Conservation (phyloP, 2,888 invertebrate species). For the Lepidocyrtinus sp. region DNA sequence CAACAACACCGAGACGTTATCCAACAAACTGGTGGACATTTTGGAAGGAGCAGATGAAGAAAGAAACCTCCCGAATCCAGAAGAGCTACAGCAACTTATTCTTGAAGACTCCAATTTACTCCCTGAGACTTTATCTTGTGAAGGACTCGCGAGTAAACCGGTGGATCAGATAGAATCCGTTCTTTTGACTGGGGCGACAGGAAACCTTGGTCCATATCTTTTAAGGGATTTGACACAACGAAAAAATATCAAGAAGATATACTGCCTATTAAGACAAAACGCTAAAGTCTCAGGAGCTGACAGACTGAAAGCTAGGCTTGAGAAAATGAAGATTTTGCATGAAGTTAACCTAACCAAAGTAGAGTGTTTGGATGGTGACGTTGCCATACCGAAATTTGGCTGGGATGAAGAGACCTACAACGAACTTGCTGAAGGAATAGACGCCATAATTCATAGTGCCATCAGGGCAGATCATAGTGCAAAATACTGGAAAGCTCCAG, state of each 20-base stretch:
- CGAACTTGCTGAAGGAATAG: conserved; percentile 8
- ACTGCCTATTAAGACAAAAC: conserved; percentile 30
- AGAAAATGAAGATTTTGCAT: background rate
- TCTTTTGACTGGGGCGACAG: conserved; percentile 48
- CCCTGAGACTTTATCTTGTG: conserved; percentile 19
- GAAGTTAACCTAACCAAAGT: conserved; percentile 20
- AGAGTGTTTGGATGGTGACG: conserved; percentile 18
- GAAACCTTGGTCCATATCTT: conserved; percentile 48
- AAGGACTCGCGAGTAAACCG: background rate
- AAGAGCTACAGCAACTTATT: conserved; percentile 37
- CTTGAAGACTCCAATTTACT: conserved; percentile 38
- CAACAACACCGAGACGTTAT: conserved; percentile 28
- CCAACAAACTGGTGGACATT: conserved; percentile 37
- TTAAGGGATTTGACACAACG: conserved; percentile 25
- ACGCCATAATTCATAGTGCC: conserved; percentile 31
- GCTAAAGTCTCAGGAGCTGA: conserved; percentile 11
- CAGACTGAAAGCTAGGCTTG: background rate
- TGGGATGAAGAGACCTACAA: background rate
- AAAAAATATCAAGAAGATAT: conserved; percentile 28
- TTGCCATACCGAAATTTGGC: background rate
- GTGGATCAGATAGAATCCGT: conserved; percentile 26
- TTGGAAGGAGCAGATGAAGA: conserved; percentile 8
- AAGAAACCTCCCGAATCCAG: background rate
- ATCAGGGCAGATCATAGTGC: conserved; percentile 23
- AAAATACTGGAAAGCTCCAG: conserved; percentile 31